phyloP scores from a whole-genome alignment of 2,888 invertebrate species.

The Odontomyia ornata region DNA sequence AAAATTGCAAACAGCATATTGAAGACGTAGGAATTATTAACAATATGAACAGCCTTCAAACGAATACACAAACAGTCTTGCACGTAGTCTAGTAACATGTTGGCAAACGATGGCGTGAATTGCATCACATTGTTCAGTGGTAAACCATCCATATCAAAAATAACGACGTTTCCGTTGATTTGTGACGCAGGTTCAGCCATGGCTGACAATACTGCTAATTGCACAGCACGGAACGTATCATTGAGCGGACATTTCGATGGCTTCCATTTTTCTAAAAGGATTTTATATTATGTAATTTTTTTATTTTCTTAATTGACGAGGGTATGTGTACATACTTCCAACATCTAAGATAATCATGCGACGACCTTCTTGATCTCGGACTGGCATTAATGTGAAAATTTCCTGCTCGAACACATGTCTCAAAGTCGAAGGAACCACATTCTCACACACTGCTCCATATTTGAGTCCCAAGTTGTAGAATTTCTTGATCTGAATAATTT shows the following conservation, averaged over 20 bases:
- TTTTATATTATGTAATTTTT: no score
- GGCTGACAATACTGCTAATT: slow-evolving; percentile 76
- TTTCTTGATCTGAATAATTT: slow-evolving; percentile 72
- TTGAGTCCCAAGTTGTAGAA: slow-evolving; percentile 75
- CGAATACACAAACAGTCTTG: slow-evolving; percentile 84
- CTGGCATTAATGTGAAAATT: slow-evolving; percentile 74
- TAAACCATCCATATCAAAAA: slow-evolving; percentile 80
- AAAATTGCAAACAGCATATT: slow-evolving; percentile 86
- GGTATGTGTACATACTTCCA: slow-evolving; percentile 69
- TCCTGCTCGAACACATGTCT: slow-evolving; percentile 72
- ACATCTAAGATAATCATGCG: slow-evolving; percentile 75
- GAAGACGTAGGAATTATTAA: slow-evolving; percentile 89
- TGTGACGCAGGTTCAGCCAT: slow-evolving; percentile 83
- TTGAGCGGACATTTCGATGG: slow-evolving; percentile 72
- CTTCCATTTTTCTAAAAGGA: slow-evolving; percentile 74
- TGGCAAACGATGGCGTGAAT: slow-evolving; percentile 80
- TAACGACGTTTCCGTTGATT: slow-evolving; percentile 76
- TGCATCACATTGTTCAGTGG: slow-evolving; percentile 77
- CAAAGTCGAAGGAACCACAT: slow-evolving; percentile 72
- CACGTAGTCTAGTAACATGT: slow-evolving; percentile 76
- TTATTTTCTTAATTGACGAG: no score
- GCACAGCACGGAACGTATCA: slow-evolving; percentile 76
- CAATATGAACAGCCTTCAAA: slow-evolving; percentile 84
- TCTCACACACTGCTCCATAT: slow-evolving; percentile 70
- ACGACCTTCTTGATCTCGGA: slow-evolving; percentile 73